Conservation (phyloP, 2,113 vertebrate genomes). For the Arizona elegans region DNA sequence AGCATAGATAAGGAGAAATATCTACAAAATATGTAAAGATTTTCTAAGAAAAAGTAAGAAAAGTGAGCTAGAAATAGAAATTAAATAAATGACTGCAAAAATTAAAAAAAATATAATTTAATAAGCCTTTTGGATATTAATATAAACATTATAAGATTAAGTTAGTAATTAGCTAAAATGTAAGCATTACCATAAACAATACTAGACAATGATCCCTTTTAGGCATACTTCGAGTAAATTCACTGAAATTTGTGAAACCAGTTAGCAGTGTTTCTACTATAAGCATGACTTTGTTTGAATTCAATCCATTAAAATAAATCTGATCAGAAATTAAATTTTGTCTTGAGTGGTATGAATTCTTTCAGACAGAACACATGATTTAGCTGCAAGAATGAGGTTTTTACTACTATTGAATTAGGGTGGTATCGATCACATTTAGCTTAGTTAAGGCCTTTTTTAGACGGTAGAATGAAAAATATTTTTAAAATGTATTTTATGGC, state of each 20-base stretch:
- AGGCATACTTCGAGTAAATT: background rate
- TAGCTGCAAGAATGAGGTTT: constrained; percentile 23
- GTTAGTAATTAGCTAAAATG: background rate
- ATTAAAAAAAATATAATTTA: background rate
- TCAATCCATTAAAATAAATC: background rate
- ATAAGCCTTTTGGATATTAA: background rate
- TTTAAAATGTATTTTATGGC: background rate
- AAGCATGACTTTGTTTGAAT: background rate
- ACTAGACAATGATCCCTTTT: background rate
- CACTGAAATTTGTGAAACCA: background rate
- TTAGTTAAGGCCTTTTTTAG: constrained; percentile 33
- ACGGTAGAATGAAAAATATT: constrained; percentile 2
- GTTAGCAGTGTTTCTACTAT: background rate
- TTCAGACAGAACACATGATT: background rate
- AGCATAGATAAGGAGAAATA: background rate
- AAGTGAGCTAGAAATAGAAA: background rate
- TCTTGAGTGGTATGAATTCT: constrained; percentile 26
- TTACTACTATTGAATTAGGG: constrained; percentile 29
- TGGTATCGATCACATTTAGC: constrained; percentile 31
- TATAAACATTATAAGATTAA: background rate
- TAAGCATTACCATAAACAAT: background rate
- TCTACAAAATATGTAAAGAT: background rate
- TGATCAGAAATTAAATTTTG: constrained; percentile 17
- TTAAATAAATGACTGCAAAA: background rate
- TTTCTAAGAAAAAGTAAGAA: background rate